A percentile compares a stretch with the other conserved stretches of the same genome.
Conservation (phyloP, 2,888 invertebrate species). For the Cordilura impudica region DNA sequence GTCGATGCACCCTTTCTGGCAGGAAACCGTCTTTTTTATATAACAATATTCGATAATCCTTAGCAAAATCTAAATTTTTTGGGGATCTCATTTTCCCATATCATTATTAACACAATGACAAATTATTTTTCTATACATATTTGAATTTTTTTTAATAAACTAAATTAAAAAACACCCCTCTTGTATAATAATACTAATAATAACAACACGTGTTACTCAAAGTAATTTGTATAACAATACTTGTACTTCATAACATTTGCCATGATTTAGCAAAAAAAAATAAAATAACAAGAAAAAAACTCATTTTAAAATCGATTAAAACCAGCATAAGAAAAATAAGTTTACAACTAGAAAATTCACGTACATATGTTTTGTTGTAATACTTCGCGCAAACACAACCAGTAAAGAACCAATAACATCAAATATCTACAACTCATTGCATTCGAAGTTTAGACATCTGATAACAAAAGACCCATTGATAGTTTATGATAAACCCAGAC, state of each 20-base stretch:
- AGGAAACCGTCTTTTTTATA: too few relatives aligned
- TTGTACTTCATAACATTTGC: conserved; percentile 14
- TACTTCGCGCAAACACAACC: not conserved
- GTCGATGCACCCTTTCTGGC: too few relatives aligned
- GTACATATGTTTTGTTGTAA: not conserved
- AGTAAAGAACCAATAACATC: not conserved
- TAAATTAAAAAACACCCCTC: not conserved
- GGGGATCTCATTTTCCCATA: too few relatives aligned
- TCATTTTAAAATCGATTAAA: conserved; percentile 49
- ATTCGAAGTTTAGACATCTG: not conserved
- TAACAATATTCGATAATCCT: too few relatives aligned
- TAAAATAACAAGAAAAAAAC: too few relatives aligned
- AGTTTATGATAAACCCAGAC: conserved; percentile 41
- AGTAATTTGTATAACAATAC: not conserved
- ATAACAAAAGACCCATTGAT: conserved; percentile 33
- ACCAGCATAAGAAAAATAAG: not conserved
- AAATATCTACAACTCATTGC: not conserved
- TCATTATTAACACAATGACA: not conserved
- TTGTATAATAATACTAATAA: not conserved
- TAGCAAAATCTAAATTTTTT: too few relatives aligned
- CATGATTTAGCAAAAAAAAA: conserved; percentile 50
- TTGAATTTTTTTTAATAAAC: not conserved
- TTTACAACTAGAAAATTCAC: not conserved
- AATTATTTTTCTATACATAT: not conserved
- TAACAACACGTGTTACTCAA: not conserved